Evolutionary conservation across 2,797 vertebrate species (phyloP).

Genomic region (Centroberyx gerrardi): DNA sequence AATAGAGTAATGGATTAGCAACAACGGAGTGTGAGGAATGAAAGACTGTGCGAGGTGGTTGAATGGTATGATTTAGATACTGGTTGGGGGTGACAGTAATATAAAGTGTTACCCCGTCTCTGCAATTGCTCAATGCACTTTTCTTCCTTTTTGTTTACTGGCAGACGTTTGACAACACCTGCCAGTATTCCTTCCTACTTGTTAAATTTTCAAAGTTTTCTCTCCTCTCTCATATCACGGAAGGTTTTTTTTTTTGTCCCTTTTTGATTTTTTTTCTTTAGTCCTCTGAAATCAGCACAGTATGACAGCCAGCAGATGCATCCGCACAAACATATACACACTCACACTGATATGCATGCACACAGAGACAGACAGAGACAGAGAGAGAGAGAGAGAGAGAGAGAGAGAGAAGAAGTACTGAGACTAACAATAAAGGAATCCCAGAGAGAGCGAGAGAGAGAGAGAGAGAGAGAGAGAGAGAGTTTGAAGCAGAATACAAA

Average conservation of each 20-base stretch:
- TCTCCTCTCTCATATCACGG: neutral
- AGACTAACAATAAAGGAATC: constrained; percentile 24
- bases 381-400: neutral
- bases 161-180: no score
- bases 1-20: constrained; percentile 36
- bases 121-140: constrained; percentile 26
- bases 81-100: neutral
- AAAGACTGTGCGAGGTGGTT: constrained; percentile 13
- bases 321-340: constrained; percentile 25
- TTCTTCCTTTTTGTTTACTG: neutral
- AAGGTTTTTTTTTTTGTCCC: neutral
- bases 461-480: constrained; percentile 4
- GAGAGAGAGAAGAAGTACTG: neutral
- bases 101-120: constrained; percentile 1
- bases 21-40: constrained; percentile 47
- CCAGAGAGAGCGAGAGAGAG: constrained; percentile 8
- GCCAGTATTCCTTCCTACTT: neutral
- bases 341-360: constrained; percentile 3
- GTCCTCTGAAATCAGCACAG: constrained; percentile 36
- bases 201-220: constrained; percentile 19
- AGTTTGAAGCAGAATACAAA: constrained; percentile 36
- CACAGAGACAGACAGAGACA: no score
- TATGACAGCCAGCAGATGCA: constrained; percentile 22
- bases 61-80: neutral
- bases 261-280: constrained; percentile 31